Evolutionary conservation across 2,888 invertebrate species (phyloP).

Genomic region (Ichneumoninae sp.): DNA sequence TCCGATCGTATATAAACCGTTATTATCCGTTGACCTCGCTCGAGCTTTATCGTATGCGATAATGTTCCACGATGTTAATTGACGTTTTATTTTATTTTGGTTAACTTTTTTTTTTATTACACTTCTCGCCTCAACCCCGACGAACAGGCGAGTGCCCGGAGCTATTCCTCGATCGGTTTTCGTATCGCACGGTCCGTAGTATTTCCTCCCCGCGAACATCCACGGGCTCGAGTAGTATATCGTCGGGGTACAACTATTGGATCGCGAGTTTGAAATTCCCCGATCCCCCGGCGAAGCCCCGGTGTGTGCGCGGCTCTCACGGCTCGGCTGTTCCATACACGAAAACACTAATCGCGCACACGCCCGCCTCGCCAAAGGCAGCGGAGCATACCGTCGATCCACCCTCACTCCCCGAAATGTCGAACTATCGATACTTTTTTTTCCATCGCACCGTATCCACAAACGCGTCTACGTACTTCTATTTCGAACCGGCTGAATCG

Average conservation of each 20-base stretch:
- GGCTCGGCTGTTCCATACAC: not conserved
- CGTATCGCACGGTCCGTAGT: not conserved
- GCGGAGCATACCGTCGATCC: slow-evolving; percentile 6
- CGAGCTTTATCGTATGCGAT: not conserved
- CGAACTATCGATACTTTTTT: slow-evolving; percentile 25
- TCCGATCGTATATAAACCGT: not conserved
- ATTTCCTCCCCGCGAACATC: not conserved
- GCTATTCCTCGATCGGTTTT: slow-evolving; percentile 10
- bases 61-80: slow-evolving; percentile 1
- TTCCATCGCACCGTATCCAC: not conserved
- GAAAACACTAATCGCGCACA: not conserved
- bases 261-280: slow-evolving; percentile 56
- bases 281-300: slow-evolving; percentile 42
- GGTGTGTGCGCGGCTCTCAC: slow-evolving; percentile 6
- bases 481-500: not conserved
- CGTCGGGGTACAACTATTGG: slow-evolving; percentile 37
- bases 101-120: slow-evolving; percentile 1
- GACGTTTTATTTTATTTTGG: not conserved
- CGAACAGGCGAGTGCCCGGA: not conserved
- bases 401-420: not conserved
- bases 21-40: not conserved
- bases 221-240: not conserved
- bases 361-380: slow-evolving; percentile 17
- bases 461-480: not conserved
- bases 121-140: not conserved